Evolutionary conservation across 2,888 invertebrate genomes (phyloP), one percentile per base, ranked within the genome.

Genomic region (Masnerella sp.): DNA sequence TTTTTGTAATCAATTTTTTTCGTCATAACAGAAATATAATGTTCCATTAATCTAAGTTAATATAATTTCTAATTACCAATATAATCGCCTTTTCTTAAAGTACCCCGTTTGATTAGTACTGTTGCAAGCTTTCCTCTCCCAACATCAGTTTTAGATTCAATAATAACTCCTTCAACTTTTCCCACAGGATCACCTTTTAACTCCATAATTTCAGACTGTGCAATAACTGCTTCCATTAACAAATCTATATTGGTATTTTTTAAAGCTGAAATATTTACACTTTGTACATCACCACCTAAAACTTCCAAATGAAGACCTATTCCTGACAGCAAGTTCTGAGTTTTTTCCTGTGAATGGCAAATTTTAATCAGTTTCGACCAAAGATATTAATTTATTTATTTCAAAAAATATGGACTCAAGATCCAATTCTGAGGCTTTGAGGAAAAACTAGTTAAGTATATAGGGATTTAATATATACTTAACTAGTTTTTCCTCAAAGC

Each of bases 201-300:
- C n/a, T 95, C 93, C 92, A 97, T 91, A 0, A 98, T 81, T 84
- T 98, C 97, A 0, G 96, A 94, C 86, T 96, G 95, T 3, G 93
- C 88, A 8, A 92, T 90, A 52, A 99, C 91, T 0, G 96, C 94
- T 81, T 98, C 98, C 47, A 94, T 92, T 52, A 99, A 88, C 0
- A 90, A 88, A 59, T 93, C 89, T 20, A 99, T 88, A 87, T 97
- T 95, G 2, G 90, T 91, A 61, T 92, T 92, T 87, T 95, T 93
- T 0, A 97, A 88, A 0, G 99, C 99, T 0, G 99, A 99, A 70
- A 99, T 93, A 0, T 94, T 93, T 56, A 99, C 92, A 2, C 94
- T 92, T 88, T 98, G 98, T 1, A 96, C 90, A 72, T 98, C 97
- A 0, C 99, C 99, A 0, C 98, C 98, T 56, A 93, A 87, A 11